A percentile compares a stretch with the other conserved stretches of the same genome.
Conservation (phyloP, 2,113 vertebrate species). For the Rhea pennata region DNA sequence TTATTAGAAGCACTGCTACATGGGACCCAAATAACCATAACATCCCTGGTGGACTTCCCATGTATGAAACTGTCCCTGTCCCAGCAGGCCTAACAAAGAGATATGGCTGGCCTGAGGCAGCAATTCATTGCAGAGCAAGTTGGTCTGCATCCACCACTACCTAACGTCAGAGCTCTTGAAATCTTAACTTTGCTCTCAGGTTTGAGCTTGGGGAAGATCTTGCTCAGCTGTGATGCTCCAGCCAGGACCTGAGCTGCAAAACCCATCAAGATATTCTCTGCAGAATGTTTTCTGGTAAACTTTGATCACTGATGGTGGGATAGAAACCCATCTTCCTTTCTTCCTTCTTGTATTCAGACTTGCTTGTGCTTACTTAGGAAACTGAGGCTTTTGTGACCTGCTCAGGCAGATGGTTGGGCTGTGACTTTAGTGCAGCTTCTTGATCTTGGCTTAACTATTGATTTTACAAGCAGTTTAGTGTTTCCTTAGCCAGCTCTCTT, state of each 20-base stretch:
- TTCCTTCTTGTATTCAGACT: neutral
- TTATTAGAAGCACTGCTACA: no score
- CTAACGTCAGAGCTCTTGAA: neutral
- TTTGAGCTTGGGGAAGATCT: neutral
- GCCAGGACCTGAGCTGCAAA: constrained; percentile 3
- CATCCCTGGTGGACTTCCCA: no score
- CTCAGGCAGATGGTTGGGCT: neutral
- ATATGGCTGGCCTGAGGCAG: no score
- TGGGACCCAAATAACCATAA: no score
- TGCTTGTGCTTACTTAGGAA: neutral
- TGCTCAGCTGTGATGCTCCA: neutral
- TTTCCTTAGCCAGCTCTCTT: rapidly evolving
- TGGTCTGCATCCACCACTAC: no score
- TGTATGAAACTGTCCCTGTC: no score
- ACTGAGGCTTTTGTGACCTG: neutral
- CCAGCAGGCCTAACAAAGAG: no score
- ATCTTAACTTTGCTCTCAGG: neutral
- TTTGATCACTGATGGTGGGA: neutral
- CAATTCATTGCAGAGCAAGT: no score
- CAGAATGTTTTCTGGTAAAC: neutral
- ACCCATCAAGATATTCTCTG: neutral
- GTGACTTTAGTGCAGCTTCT: neutral
- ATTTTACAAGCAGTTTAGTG: rapidly evolving
- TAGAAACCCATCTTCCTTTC: neutral
- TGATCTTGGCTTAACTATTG: neutral